phyloP scores from a whole-genome alignment of 1,140 invertebrate genomes.

The Rhopalosiphum maidis region DNA sequence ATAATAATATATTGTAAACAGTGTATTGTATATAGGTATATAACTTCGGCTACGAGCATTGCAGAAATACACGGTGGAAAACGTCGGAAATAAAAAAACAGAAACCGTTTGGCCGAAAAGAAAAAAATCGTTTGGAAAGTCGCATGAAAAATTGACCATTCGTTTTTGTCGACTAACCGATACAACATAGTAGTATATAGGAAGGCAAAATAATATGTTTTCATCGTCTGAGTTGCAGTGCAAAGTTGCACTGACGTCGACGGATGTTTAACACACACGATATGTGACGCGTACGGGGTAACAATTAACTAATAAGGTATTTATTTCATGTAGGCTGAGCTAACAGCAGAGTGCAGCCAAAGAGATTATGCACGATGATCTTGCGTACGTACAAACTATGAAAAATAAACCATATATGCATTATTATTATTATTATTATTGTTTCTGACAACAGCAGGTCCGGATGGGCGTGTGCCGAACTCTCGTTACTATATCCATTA shows the following conservation, averaged over 20 bases:
- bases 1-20: background rate
- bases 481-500: background rate
- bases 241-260: too few species aligned
- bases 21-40: background rate
- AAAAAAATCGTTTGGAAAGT: background rate
- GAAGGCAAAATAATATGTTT: background rate
- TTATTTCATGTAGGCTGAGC: background rate
- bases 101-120: background rate
- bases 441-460: background rate
- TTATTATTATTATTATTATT: constrained; percentile 1
- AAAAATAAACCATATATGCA: background rate
- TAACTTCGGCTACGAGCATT: background rate
- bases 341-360: background rate
- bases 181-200: background rate
- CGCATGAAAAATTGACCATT: constrained; percentile 9
- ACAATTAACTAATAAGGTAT: background rate
- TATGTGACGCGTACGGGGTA: too few species aligned
- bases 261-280: background rate
- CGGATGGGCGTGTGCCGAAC: background rate
- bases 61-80: background rate
- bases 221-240: background rate
- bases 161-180: background rate
- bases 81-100: background rate
- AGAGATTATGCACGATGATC: background rate
- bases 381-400: background rate